These are phyloP conservation scores for Vireo altiloquus DNA, from an alignment of 2,113 vertebrate genomes.

Conservation along the genomic window DNA sequence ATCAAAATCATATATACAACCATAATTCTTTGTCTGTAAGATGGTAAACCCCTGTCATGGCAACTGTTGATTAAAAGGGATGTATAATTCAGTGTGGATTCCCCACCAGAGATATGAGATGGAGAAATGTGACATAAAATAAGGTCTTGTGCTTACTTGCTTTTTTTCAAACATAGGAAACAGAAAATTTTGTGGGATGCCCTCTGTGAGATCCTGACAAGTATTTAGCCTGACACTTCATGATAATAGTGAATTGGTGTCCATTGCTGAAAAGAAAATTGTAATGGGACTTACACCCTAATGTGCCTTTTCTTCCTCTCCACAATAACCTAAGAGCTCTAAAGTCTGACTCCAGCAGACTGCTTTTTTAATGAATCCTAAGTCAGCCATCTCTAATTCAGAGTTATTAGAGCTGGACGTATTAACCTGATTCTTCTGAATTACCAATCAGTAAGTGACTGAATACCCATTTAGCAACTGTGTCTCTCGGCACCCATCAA, in stretches of 20 bases:
- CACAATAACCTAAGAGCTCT: background rate
- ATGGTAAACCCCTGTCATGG: background rate
- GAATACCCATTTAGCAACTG: slow-evolving; percentile 19
- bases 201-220: background rate
- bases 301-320: background rate
- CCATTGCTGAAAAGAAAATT: background rate
- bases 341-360: slow-evolving; percentile 19
- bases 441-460: slow-evolving; percentile 38
- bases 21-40: background rate
- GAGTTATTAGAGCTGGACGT: slow-evolving; percentile 3
- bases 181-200: background rate
- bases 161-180: background rate
- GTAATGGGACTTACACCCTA: background rate
- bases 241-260: background rate
- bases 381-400: slow-evolving; percentile 20
- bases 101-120: background rate
- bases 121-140: background rate
- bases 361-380: slow-evolving; percentile 51
- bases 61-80: background rate
- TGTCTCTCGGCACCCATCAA: slow-evolving; percentile 15
- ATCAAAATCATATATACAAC: background rate
- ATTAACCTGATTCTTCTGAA: slow-evolving; percentile 49
- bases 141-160: background rate
- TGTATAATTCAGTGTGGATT: background rate
- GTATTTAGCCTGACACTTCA: background rate